Base-by-base conservation (phyloP, 1,140 invertebrate species). In the Whitmania pigra region DNA sequence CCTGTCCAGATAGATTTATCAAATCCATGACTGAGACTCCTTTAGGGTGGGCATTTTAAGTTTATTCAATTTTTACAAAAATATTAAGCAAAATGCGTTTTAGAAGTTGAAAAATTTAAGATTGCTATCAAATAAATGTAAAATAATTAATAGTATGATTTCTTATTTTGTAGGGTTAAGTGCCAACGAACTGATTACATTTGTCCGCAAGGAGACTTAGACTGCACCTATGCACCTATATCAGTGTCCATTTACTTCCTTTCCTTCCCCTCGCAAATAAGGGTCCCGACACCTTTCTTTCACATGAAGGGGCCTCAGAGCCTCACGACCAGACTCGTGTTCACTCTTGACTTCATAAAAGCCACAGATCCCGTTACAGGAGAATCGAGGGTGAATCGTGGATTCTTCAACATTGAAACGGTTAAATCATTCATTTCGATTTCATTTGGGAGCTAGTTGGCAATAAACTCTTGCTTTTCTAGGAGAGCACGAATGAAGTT, bases 221-320 rank as follows among this genome's bases (percentile, higher is more conserved):
- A 85, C 70, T 95, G 92, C 76, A 83, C 89, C 15, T 87, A 86
- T 13, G 86, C 87, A 76, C 91, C 93, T 0, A 86, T 90, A 22
- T 88, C 89, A 67, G 89, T 89, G 77, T 92, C 91, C 9, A 93
- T 88, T 83, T 93, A 94, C 82, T 96, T 90, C 80, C 89, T 96
- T 73, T 91, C 90, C 0, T 89, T 96, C 75, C 88, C 90, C 0
- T 90, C 91, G 67, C 90, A 92, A 79, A 82, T 93, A 22, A 87
- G 87, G 40, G 85, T 94, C 13, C 87, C 90, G 0, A 77, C 83
- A 2, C 88, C 91, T 71, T 82, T 97, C 2, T 95, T 95, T 80
- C 92, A 89, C 15, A 92, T 96, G 87, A 85, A 89, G 72, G 83
- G 90, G 0, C 89, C 90, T 0, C 82, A 86, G 22, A 87, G 87